Conservation (phyloP, 2,888 invertebrate genomes). For the Tinea pellionella region DNA sequence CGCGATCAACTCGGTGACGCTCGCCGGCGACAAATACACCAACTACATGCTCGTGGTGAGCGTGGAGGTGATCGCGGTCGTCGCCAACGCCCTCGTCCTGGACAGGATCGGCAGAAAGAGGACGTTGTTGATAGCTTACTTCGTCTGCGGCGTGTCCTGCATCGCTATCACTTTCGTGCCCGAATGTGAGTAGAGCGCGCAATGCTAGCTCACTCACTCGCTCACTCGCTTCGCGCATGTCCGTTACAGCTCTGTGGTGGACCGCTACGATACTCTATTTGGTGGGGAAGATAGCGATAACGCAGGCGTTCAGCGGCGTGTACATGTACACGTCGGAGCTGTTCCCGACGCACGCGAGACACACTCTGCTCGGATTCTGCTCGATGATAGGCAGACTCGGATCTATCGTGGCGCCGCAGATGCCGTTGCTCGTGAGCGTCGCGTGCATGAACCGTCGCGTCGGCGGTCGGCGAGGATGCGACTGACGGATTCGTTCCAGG, state of each 20-base stretch:
- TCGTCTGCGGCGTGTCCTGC: constrained; percentile 66
- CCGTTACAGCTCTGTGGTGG: constrained; percentile 40
- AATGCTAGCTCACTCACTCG: no score
- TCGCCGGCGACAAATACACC: constrained; percentile 81
- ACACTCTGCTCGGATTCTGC: constrained; percentile 75
- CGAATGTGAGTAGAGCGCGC: constrained; percentile 41
- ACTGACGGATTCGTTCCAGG: constrained; percentile 46
- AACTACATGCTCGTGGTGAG: constrained; percentile 79
- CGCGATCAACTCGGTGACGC: constrained; percentile 79
- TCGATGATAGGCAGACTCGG: constrained; percentile 81
- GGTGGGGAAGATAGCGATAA: constrained; percentile 75
- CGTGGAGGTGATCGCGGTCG: constrained; percentile 79
- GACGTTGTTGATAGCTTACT: constrained; percentile 70
- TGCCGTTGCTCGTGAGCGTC: constrained; percentile 70
- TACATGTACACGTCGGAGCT: constrained; percentile 80
- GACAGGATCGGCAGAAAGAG: constrained; percentile 73
- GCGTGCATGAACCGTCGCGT: no score
- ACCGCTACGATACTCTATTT: constrained; percentile 62
- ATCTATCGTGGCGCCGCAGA: constrained; percentile 79
- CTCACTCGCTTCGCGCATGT: no score
- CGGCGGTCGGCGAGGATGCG: not conserved
- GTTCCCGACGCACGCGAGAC: constrained; percentile 78
- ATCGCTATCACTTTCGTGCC: constrained; percentile 65
- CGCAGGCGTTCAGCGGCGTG: constrained; percentile 75
- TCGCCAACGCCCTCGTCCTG: constrained; percentile 72